phyloP scores from a whole-genome alignment of 2,113 vertebrate species.

The Malurus cyaneus region DNA sequence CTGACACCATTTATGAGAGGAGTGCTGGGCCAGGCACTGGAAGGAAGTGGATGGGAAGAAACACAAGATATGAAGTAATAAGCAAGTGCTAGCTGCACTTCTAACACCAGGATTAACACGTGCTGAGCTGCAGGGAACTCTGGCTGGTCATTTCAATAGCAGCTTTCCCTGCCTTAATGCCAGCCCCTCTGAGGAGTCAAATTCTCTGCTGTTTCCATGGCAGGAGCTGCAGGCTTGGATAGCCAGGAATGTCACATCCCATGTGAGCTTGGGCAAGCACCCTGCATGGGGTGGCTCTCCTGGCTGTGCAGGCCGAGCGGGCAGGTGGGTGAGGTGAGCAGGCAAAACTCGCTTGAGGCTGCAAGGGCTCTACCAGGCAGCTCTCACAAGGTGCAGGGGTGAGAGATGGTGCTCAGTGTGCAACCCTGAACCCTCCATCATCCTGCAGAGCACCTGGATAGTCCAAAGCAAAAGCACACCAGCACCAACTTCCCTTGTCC shows the following conservation, averaged over 20 bases:
- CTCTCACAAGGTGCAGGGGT: neutral
- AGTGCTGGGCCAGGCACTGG: neutral
- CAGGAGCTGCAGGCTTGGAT: neutral
- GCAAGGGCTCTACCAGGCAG: neutral
- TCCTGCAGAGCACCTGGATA: neutral
- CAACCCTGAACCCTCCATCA: neutral
- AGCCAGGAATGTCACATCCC: fast-evolving
- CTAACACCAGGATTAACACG: neutral
- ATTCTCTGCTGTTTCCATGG: neutral
- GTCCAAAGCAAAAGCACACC: neutral
- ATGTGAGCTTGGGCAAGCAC: neutral
- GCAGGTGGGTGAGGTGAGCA: fast-evolving
- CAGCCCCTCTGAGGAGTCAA: neutral
- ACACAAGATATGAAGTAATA: neutral
- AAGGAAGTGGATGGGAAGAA: neutral
- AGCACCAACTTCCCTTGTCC: neutral
- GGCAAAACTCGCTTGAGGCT: neutral
- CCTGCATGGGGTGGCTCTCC: fast-evolving
- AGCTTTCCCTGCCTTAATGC: neutral
- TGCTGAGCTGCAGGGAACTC: neutral
- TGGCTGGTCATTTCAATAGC: fast-evolving
- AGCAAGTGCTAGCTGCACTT: neutral
- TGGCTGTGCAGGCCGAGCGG: fast-evolving
- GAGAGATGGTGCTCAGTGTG: neutral
- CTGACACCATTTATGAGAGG: neutral